These are phyloP conservation scores for Megalops cyprinoides DNA, from an alignment of 2,797 vertebrate species.

Conservation along the genomic window DNA sequence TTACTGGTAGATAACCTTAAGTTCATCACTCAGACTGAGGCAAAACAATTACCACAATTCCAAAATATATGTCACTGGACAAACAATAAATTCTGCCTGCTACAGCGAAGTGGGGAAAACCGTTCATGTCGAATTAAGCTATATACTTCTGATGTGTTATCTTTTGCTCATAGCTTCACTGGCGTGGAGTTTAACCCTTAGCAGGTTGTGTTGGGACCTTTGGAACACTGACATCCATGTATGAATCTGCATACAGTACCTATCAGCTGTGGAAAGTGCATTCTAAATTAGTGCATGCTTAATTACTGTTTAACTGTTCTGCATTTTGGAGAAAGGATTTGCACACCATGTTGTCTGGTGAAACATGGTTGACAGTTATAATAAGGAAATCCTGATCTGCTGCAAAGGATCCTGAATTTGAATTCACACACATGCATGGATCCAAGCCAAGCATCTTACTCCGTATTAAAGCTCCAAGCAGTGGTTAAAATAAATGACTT, in stretches of 20 bases:
- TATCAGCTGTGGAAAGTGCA: slow-evolving; percentile 15
- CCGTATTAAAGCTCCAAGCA: slow-evolving; percentile 46
- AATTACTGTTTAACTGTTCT: not conserved
- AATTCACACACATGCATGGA: slow-evolving; percentile 36
- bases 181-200: slow-evolving; percentile 59
- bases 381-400: not conserved
- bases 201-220: slow-evolving; percentile 57
- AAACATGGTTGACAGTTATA: not conserved
- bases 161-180: slow-evolving; percentile 61
- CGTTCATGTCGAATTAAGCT: slow-evolving; percentile 56
- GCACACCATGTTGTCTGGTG: not conserved
- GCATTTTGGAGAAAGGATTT: not conserved
- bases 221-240: slow-evolving; percentile 19
- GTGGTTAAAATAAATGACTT: slow-evolving; percentile 36
- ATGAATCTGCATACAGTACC: slow-evolving; percentile 38
- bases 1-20: slow-evolving; percentile 58
- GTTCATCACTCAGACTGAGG: slow-evolving; percentile 75
- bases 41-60: slow-evolving; percentile 78
- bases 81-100: slow-evolving; percentile 58
- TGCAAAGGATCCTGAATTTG: slow-evolving; percentile 39
- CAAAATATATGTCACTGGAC: slow-evolving; percentile 55
- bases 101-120: slow-evolving; percentile 48
- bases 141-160: slow-evolving; percentile 57
- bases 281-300: not conserved
- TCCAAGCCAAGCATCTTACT: slow-evolving; percentile 47